Conservation (phyloP, 2,888 invertebrate genomes). For the Fabriciana adippe region DNA sequence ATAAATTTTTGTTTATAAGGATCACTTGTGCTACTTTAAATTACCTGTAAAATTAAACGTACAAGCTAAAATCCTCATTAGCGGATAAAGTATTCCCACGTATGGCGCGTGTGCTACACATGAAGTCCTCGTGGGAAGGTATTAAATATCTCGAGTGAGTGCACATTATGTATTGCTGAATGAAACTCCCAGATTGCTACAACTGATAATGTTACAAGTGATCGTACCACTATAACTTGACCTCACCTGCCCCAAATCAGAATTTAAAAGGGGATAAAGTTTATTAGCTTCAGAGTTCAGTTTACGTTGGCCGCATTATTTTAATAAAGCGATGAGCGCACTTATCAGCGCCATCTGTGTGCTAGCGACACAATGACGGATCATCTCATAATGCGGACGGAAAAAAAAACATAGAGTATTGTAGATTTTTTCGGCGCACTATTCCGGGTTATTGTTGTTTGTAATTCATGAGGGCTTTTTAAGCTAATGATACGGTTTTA, state of each 20-base stretch:
- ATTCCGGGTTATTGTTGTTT: conserved; percentile 73
- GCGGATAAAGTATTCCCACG: conserved; percentile 53
- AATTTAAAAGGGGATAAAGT: conserved; percentile 4
- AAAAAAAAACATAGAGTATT: conserved; percentile 63
- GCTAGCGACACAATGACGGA: conserved; percentile 72
- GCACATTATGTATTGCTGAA: conserved; percentile 62
- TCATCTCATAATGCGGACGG: conserved; percentile 77
- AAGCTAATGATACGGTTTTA: conserved; percentile 81
- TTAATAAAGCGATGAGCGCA: conserved; percentile 74
- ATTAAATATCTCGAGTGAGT: conserved; percentile 72
- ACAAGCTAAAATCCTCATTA: conserved; percentile 29
- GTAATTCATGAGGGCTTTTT: conserved; percentile 79
- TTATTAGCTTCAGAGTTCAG: conserved; percentile 48
- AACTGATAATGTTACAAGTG: conserved; percentile 58
- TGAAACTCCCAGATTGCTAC: conserved; percentile 63
- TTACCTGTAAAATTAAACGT: conserved; percentile 8
- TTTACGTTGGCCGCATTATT: conserved; percentile 58
- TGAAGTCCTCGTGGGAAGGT: conserved; percentile 75
- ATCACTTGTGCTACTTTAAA: background rate
- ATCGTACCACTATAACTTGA: conserved; percentile 52
- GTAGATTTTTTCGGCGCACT: conserved; percentile 64
- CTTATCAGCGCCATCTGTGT: conserved; percentile 77
- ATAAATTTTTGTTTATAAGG: too few relatives aligned
- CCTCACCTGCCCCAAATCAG: conserved; percentile 47
- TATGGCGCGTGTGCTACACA: conserved; percentile 61